Conservation (phyloP, 2,797 vertebrate species). For the Peromyscus aztecus region DNA sequence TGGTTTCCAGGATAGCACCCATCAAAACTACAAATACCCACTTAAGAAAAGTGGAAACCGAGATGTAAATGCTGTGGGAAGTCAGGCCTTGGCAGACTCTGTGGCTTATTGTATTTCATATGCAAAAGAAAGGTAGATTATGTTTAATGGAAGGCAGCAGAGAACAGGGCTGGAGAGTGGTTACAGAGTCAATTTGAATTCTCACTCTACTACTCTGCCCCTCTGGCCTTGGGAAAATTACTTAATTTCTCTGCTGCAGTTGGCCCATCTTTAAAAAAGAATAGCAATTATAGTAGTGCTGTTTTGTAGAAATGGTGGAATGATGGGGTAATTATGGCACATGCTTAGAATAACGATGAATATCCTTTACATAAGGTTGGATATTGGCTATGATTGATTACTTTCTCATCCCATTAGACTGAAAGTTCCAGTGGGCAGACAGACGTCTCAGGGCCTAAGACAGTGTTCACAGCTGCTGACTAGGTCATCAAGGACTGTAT, state of each 20-base stretch:
- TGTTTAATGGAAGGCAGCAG: background rate
- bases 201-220: background rate
- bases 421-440: background rate
- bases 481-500: background rate
- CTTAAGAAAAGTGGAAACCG: background rate
- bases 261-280: constrained; percentile 23
- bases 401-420: background rate
- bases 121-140: background rate
- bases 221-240: background rate
- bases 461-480: background rate
- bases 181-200: background rate
- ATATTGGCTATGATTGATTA: background rate
- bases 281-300: background rate
- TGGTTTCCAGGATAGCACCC: background rate
- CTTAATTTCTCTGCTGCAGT: background rate
- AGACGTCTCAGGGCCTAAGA: background rate
- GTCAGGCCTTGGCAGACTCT: too few species aligned
- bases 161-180: background rate
- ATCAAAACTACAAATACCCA: background rate
- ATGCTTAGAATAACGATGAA: background rate
- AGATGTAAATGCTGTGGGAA: background rate
- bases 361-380: background rate
- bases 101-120: background rate
- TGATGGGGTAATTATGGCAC: background rate
- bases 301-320: background rate